Conservation (phyloP, 1,140 invertebrate species). For the Eumeta japonica region DNA sequence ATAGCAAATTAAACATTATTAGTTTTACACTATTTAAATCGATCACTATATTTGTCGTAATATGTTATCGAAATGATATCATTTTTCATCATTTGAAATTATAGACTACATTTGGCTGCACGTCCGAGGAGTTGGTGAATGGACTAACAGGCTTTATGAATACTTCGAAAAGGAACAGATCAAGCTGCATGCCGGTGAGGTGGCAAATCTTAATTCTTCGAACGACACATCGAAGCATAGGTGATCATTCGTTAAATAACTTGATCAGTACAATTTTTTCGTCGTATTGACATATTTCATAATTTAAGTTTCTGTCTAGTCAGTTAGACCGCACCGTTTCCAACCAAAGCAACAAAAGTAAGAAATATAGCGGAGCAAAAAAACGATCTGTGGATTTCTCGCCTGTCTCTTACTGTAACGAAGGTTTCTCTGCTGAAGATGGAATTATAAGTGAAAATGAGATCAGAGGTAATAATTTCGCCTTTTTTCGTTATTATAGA, state of each 20-base stretch:
- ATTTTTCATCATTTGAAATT: conserved; percentile 7
- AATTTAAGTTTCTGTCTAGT: not conserved
- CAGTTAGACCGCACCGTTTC: conserved; percentile 18
- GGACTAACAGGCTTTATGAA: conserved; percentile 87
- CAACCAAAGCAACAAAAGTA: conserved; percentile 25
- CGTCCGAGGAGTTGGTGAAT: conserved; percentile 89
- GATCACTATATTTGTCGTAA: no score
- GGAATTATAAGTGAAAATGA: conserved; percentile 14
- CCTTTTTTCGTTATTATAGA: no score
- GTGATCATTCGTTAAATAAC: no score
- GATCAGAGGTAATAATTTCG: no score
- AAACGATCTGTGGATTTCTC: conserved; percentile 48
- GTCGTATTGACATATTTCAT: not conserved
- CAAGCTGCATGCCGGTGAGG: conserved; percentile 66
- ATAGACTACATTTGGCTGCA: conserved; percentile 90
- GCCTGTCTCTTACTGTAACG: conserved; percentile 57
- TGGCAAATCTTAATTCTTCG: conserved; percentile 26
- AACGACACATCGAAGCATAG: no score
- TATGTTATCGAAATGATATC: not conserved
- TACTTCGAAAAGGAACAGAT: conserved; percentile 84
- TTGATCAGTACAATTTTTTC: no score
- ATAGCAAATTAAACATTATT: not conserved
- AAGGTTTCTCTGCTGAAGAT: conserved; percentile 58
- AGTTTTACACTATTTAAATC: not conserved
- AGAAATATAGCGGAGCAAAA: conserved; percentile 25